Evolutionary conservation across 2,888 invertebrate species (phyloP), one percentile per base, ranked within the genome.

Genomic region (Trissoscelio sp.): DNA sequence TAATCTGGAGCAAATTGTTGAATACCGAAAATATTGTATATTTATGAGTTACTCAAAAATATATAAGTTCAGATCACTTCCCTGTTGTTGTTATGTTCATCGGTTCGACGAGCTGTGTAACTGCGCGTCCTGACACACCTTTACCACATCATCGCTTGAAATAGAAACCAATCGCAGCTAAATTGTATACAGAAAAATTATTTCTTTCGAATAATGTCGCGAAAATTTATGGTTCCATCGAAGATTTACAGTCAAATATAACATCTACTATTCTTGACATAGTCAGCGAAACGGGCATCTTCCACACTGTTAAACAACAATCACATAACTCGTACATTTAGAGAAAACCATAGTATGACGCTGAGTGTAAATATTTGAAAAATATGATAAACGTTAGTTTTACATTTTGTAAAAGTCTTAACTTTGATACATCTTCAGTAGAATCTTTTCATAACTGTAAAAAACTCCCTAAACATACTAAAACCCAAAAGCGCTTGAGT

Each of bases 291-390:
- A 5, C 6, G 28, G 28, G 28, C 28, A 28, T 28, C 4, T 28
- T 28, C 28, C 6, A 3, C 4, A 6, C 6, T 28, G 28, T 28
- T 28, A 28, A 28, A 28, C 28, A 3, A 5, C 28, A 3, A 28
- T 28, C 28, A 28, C 28, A 6, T 28, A 28, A 5, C 4, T 5
- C 28, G 11, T 18, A 11, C 3, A 16, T 14, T 14, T 46, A 3
- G 20, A 16, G 46, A 11, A 46, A 46, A 3, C 16, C 46, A 16
- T 46, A 16, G 46, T 46, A 46, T 16, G 46, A 46, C 20, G 18
- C 14, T 46, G 46, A 46, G n/a, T 46, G 46, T 11, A 46, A 18
- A 16, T 46, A 14, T 16, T n/a, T 46, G 3, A 46, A 46, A 46
- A 5, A 46, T 3, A 46, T 46, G 46, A 46, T 46, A 6, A 46